Evolutionary conservation across 1,140 invertebrate genomes (phyloP), one percentile per base, ranked within the genome.

Genomic region (Pseudomyrmex concolor): DNA sequence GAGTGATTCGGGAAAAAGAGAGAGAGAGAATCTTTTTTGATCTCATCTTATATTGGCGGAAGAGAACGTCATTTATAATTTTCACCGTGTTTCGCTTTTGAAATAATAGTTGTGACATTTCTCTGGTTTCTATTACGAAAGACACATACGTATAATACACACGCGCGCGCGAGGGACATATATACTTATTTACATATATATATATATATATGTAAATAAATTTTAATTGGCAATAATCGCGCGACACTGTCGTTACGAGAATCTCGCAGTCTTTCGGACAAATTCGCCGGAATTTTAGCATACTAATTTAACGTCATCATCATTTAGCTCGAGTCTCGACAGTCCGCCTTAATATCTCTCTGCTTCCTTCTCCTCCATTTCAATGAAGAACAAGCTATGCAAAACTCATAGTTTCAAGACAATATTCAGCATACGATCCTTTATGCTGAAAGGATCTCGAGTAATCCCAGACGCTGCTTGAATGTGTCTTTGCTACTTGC

Each of bases 1-100:
- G 60, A 86, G 63, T 86, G 85, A 84, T 86, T 87, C 67, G 51
- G 74, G 57, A 70, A 78, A 34, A 12, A 51, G 22, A 60, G 5
- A 34, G 34, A 34, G 5, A 25, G 25, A 25, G 25, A 25, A 25
- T 74, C 19, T 51, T 71, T 22, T 45, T 66, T 68, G 54, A 51
- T 84, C 15, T 17, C 45, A 59, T n/a, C 2, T n/a, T 19, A 34
- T 25, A 25, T 59, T 17, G 34, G 19, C 0, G 64, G 43, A 73
- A 73, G 54, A 4, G 50, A 43, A 13, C 7, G 10, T 12, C 19
- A 57, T 55, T 66, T 13, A 62, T 82, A 15, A 57, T 63, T 5
- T 55, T 66, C 48, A 48, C 51, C 48, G 15, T 66, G 43, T 43
- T 25, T 43, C 55, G 57, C 8, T 72, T 76, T 86, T 17, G 74